Conservation (phyloP, 2,888 invertebrate genomes). For the Gerris lacustris region DNA sequence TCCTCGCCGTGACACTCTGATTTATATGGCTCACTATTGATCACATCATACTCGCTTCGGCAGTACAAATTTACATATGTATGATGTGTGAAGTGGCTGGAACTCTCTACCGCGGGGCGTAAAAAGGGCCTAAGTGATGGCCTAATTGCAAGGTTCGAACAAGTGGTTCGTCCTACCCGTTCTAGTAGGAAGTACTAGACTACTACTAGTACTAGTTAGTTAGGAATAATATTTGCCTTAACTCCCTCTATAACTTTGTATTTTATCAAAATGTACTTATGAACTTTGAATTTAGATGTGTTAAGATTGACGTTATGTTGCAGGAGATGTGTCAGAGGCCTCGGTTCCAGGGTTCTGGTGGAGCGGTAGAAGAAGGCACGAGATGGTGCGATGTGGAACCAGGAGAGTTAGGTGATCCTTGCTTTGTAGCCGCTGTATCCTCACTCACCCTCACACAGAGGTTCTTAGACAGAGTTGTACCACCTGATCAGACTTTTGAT, state of each 20-base stretch:
- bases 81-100: no score
- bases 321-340: conserved; percentile 56
- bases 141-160: no score
- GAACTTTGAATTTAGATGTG: background rate
- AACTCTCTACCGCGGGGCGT: no score
- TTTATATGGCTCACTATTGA: no score
- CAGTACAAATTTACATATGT: no score
- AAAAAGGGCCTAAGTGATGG: no score
- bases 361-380: conserved; percentile 33
- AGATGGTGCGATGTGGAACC: conserved; percentile 41
- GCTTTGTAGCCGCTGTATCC: conserved; percentile 51
- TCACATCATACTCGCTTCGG: no score
- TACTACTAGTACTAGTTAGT: no score
- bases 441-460: conserved; percentile 54
- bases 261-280: background rate
- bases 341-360: conserved; percentile 42
- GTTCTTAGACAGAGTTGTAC: conserved; percentile 53
- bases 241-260: background rate
- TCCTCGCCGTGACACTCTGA: no score
- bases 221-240: no score
- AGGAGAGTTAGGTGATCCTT: conserved; percentile 47
- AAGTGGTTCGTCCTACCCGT: no score
- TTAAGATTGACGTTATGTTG: conserved; percentile 19
- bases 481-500: conserved; percentile 53
- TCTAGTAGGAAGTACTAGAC: no score